phyloP scores from a whole-genome alignment of 1,140 invertebrate species.

The Manduca sexta region DNA sequence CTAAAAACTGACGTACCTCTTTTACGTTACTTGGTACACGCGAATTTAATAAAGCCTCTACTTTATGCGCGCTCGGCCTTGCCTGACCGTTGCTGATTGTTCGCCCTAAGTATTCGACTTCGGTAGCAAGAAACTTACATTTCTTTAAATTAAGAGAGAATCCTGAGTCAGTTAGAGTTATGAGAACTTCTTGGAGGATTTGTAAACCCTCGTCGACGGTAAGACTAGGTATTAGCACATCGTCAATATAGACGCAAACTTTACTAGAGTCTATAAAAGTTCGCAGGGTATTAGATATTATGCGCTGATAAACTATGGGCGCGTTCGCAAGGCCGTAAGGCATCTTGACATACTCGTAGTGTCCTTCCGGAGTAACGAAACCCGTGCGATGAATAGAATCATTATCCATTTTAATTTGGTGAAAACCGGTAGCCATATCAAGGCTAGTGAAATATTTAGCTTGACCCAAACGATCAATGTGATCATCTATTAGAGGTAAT shows the following conservation, averaged over 20 bases:
- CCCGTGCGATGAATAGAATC: constrained; percentile 1
- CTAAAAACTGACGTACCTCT: constrained; percentile 31
- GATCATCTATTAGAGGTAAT: constrained; percentile 25
- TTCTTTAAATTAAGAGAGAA: constrained; percentile 25
- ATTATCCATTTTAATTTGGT: constrained; percentile 1
- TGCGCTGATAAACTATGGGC: constrained; percentile 6
- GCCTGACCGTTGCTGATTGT: constrained; percentile 11
- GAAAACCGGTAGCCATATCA: constrained; percentile 12
- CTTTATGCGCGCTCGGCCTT: constrained; percentile 18
- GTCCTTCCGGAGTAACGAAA: constrained; percentile 6
- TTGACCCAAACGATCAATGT: constrained; percentile 17
- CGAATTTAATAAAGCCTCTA: constrained; percentile 18
- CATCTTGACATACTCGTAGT: constrained; percentile 11
- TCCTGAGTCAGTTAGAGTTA: constrained; percentile 14
- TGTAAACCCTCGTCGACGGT: constrained; percentile 45
- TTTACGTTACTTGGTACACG: constrained; percentile 26
- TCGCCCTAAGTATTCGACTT: constrained; percentile 32
- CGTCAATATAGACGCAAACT: constrained; percentile 28
- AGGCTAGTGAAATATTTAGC: constrained; percentile 13
- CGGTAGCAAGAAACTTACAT: constrained; percentile 15
- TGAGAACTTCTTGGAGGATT: constrained; percentile 32
- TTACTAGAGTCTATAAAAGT: constrained; percentile 1
- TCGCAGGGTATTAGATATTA: constrained; percentile 1
- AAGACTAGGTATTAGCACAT: constrained; percentile 51
- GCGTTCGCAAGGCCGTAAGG: constrained; percentile 3